Conservation (phyloP, 2,797 vertebrate species). For the Pangasius djambal region DNA sequence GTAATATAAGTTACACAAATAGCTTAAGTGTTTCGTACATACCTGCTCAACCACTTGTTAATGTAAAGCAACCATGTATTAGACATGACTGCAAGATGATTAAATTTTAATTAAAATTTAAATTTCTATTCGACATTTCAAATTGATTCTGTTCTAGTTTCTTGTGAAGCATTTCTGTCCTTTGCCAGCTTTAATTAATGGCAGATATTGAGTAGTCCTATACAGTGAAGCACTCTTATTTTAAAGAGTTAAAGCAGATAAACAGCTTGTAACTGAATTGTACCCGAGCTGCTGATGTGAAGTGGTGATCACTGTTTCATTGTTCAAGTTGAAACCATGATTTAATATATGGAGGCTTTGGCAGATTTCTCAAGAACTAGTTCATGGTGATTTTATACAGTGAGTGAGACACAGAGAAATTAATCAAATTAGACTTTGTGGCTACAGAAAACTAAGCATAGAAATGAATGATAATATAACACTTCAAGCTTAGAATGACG, state of each 20-base stretch:
- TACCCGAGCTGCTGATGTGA: neutral
- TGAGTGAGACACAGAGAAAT: neutral
- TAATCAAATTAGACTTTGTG: neutral
- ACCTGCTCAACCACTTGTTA: neutral
- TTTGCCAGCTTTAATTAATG: neutral
- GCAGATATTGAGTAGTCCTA: neutral
- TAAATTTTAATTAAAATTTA: too few relatives aligned
- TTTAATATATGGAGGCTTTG: neutral
- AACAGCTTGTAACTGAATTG: neutral
- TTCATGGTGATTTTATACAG: neutral
- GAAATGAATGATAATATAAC: neutral
- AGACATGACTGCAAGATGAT: neutral
- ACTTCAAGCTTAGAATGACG: neutral
- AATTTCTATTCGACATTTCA: neutral
- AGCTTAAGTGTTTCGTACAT: neutral
- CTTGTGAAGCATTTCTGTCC: neutral
- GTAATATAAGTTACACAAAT: neutral
- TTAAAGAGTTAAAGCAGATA: neutral
- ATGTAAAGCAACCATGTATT: neutral
- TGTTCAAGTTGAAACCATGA: neutral
- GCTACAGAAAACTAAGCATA: neutral
- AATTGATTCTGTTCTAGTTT: neutral
- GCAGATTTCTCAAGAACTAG: neutral
- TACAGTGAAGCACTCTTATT: neutral
- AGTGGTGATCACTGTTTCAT: neutral